Conservation (phyloP, 2,113 vertebrate species). For the Forbesichthys agassizii region DNA sequence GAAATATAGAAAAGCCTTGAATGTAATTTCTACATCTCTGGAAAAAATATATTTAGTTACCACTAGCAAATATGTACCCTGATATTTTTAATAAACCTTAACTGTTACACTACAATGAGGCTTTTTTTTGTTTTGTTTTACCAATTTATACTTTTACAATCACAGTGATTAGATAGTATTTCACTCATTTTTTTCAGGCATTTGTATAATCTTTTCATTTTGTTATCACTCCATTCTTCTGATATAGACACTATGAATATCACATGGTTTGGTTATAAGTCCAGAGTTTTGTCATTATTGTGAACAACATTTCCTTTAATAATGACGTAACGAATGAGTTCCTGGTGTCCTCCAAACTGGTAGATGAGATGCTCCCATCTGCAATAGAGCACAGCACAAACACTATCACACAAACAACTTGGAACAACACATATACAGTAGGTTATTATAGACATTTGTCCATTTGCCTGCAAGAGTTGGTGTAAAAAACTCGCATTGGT, state of each 20-base stretch:
- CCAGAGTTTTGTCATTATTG: slow-evolving; percentile 76
- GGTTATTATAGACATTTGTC: not conserved
- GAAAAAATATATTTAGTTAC: slow-evolving; percentile 14
- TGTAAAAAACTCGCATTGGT: no score
- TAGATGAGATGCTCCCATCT: slow-evolving; percentile 99
- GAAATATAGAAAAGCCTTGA: slow-evolving; percentile 3
- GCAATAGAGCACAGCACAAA: slow-evolving; percentile 8
- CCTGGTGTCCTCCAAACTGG: slow-evolving; percentile 91
- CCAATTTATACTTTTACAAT: not conserved
- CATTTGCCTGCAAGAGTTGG: no score
- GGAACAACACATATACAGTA: not conserved
- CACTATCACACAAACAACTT: not conserved
- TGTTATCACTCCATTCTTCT: not conserved
- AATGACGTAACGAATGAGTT: slow-evolving; percentile 88
- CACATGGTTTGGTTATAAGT: slow-evolving; percentile 42
- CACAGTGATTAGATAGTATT: not conserved
- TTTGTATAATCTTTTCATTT: not conserved
- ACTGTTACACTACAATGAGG: not conserved
- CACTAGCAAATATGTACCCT: slow-evolving; percentile 31
- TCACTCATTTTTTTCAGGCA: not conserved
- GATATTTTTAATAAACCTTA: slow-evolving; percentile 55
- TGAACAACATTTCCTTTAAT: slow-evolving; percentile 85
- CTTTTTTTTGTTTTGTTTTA: not conserved
- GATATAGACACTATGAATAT: not conserved
- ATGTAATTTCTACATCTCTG: not conserved